phyloP scores from a whole-genome alignment of 2,797 vertebrate species.

The Liparis tanakae region DNA sequence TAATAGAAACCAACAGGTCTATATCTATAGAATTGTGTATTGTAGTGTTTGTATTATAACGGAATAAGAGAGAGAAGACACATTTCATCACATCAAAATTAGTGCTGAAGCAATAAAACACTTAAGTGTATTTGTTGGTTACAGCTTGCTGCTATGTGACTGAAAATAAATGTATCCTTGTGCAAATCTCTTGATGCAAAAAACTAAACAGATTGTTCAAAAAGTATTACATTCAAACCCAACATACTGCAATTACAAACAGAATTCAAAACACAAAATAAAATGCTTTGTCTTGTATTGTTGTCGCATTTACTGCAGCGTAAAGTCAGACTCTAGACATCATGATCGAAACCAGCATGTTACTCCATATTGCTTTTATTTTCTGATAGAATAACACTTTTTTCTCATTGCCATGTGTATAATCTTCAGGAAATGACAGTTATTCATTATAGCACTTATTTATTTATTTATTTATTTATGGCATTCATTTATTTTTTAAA shows the following conservation, averaged over 20 bases:
- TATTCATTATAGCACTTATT: no score
- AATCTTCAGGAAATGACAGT: no score
- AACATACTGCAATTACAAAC: not conserved
- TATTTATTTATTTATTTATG: no score
- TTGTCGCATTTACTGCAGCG: not conserved
- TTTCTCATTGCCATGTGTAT: no score
- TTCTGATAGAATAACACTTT: not conserved
- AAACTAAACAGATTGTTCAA: no score
- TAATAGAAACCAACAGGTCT: no score
- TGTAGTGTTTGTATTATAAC: not conserved
- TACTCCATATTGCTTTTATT: not conserved
- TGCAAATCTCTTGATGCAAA: not conserved
- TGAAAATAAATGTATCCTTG: no score
- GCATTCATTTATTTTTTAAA: no score
- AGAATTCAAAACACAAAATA: not conserved
- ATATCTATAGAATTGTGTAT: no score
- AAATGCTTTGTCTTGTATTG: not conserved
- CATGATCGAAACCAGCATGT: not conserved
- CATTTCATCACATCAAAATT: not conserved
- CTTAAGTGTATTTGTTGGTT: no score
- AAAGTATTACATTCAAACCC: not conserved
- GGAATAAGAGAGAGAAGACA: not conserved
- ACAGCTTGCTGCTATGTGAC: no score
- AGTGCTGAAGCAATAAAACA: constrained; percentile 14
- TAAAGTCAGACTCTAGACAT: not conserved